Base-by-base conservation (phyloP, 2,888 invertebrate species). In the Crossocerus cetratus region DNA sequence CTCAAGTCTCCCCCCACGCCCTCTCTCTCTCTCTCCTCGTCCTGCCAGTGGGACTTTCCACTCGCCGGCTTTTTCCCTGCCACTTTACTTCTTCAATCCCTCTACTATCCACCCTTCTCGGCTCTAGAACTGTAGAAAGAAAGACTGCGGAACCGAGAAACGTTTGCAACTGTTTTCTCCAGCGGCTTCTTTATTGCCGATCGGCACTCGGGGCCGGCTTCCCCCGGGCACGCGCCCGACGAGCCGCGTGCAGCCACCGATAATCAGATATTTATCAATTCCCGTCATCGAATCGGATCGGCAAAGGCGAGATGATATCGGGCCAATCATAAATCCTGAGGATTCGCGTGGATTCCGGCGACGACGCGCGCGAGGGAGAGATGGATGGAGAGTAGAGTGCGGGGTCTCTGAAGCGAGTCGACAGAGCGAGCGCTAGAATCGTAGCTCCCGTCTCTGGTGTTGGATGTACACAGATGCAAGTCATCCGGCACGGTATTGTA, bases 401-500 rank as follows among this genome's bases (percentile, higher is more conserved):
- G 3, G 49, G 4, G 49, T 14, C 49, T 49, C 42, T 64, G 75
- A 68, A 81, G 77, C 73, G 69, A 74, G 66, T 65, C 55, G 70
- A 55, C 62, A 57, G 74, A 77, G 32, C 77, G 71, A 61, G 71
- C 80, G 81, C 83, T 83, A 84, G 85, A 86, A 87, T 87, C 86
- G 84, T 75, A 81, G 73, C 75, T 74, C 80, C 78, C 70, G 76
- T 76, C 68, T 76, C 79, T 75, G 68, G 77, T 80, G 80, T 77
- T 74, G 76, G 76, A 44, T 13, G 80, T 83, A 81, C 85, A 86
- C 86, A 84, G 83, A 86, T 86, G 89, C 89, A 89, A 89, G 89
- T 89, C 89, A 89, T 87, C 84, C 80, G 80, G 81, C 82, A 82
- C 78, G 79, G 87, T 80, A 86, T 88, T 87, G 87, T 86, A 84